Evolutionary conservation across 2,797 vertebrate species (phyloP).

Genomic region (Brachyalestes nurse): DNA sequence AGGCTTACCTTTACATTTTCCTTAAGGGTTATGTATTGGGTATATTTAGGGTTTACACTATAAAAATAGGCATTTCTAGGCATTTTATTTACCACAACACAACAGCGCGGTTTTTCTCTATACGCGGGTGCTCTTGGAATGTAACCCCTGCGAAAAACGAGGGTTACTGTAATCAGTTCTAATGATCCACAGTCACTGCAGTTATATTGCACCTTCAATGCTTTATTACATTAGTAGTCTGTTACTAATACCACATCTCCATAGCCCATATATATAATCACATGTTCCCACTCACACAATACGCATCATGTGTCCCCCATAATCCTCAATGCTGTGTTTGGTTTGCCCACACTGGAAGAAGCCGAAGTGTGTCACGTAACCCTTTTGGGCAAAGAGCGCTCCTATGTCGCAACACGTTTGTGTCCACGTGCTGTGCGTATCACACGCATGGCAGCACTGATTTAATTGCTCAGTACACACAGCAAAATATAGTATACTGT

Average conservation of each 20-base stretch:
- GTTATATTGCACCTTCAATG: too few species aligned
- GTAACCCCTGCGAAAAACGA: too few species aligned
- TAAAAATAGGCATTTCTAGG: too few species aligned
- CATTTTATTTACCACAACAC: too few species aligned
- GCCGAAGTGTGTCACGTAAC: conserved; percentile 60
- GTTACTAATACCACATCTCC: conserved; percentile 2
- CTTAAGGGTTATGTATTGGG: too few species aligned
- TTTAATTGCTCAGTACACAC: conserved; percentile 73
- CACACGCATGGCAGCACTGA: conserved; percentile 65
- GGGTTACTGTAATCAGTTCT: too few species aligned
- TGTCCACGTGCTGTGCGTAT: conserved; percentile 65
- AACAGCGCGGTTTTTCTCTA: too few species aligned
- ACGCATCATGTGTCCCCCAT: background rate
- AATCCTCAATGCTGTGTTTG: conserved; percentile 28
- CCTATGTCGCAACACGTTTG: conserved; percentile 57
- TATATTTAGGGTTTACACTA: too few species aligned
- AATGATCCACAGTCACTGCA: too few species aligned
- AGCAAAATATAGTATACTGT: conserved; percentile 38
- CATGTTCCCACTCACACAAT: conserved; percentile 9
- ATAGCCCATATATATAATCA: background rate
- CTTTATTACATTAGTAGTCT: background rate
- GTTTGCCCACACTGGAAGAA: conserved; percentile 60
- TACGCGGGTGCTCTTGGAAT: too few species aligned
- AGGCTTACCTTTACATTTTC: too few species aligned
- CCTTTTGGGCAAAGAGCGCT: conserved; percentile 32